Base-by-base conservation (phyloP, 2,888 invertebrate genomes). In the Saturnia japonica region DNA sequence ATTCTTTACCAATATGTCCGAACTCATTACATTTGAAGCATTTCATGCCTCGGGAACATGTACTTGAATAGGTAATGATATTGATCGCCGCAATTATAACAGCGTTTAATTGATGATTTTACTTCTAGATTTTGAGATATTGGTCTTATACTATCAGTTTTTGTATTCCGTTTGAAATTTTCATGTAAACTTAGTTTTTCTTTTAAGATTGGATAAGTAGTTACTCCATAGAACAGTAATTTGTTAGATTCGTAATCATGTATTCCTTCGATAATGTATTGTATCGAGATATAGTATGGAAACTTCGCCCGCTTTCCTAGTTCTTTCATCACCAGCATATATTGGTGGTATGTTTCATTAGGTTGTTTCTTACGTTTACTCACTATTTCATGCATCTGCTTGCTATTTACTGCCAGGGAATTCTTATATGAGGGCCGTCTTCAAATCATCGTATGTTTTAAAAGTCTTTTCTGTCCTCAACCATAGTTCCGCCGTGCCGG, bases 221-320 rank as follows among this genome's bases (percentile, higher is more conserved):
- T 76, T 0, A 71, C 75, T 0, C 77, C 79, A 19, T 76, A 79
- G 14, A 78, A 47, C 62, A 76, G 72, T 1, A 69, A 14, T 70
- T 80, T 80, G 45, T 79, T 79, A 0, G n/a, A 22, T 22, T 77
- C 75, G 0, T 40, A 19, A 67, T 79, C 79, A 0, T 6, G 14
- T 9, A 80, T 79, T 1, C 78, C 79, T 12, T 80, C 77, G 0
- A 79, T 72, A 9, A 78, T 77, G 60, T 80, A 79, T 67, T 78
- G 71, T 11, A 79, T 76, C 0, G 77, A 72, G 0, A 78, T 75
- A 68, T 79, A 78, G 51, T 79, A 78, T 0, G 77, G 74, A 9
- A 79, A 70, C 68, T 76, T 78, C 0, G 71, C 77, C 7, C 77
- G 42, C 60, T 72, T 76, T 0, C 76, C 78, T 14, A 80, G 42